Evolutionary conservation across 2,113 vertebrate genomes (phyloP).

Genomic region (Oxyruncus cristatus): DNA sequence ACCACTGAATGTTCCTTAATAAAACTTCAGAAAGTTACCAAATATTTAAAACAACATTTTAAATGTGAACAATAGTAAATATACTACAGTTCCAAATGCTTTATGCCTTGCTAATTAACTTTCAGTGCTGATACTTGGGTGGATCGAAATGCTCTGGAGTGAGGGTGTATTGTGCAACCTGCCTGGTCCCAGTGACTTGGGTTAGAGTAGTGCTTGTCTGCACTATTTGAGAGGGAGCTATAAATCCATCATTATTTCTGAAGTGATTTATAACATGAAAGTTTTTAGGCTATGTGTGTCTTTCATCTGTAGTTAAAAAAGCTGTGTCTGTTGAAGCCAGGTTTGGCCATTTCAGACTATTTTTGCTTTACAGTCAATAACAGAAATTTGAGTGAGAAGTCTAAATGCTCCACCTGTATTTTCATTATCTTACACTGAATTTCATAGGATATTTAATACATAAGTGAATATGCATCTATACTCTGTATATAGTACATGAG

Average conservation of each 20-base stretch:
- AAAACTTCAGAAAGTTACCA: slow-evolving; percentile 34
- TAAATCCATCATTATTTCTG: neutral
- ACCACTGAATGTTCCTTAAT: neutral
- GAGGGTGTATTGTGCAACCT: neutral
- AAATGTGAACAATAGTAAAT: neutral
- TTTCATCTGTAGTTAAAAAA: neutral
- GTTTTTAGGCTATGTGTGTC: neutral
- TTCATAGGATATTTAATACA: neutral
- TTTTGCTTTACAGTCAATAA: neutral
- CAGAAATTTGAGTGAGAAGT: neutral
- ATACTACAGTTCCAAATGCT: neutral
- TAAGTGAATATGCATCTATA: neutral
- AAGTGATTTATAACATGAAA: neutral
- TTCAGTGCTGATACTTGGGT: neutral
- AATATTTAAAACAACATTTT: slow-evolving; percentile 1
- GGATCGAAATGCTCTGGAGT: neutral
- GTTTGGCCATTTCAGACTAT: neutral
- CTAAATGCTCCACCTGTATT: neutral
- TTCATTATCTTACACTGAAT: neutral
- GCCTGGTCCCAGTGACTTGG: neutral
- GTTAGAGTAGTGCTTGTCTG: neutral
- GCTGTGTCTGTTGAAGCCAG: neutral
- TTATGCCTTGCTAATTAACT: neutral
- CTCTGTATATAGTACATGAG: neutral
- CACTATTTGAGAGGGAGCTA: neutral